These are phyloP conservation scores for Stenichneumon culpator DNA, from an alignment of 2,888 invertebrate genomes.

Conservation along the genomic window DNA sequence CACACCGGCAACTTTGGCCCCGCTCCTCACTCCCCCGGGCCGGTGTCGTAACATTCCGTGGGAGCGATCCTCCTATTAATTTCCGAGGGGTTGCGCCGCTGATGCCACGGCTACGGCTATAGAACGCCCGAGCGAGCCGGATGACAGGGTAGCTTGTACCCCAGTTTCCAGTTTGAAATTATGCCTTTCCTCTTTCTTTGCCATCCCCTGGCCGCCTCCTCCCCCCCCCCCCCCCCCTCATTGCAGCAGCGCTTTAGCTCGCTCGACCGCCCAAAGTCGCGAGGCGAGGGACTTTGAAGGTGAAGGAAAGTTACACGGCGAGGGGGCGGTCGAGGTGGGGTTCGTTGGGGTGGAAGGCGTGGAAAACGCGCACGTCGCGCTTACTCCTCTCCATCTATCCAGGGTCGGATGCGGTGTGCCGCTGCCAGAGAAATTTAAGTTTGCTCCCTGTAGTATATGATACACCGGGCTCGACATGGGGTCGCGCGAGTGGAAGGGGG, in stretches of 20 bases:
- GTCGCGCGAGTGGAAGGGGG: neutral
- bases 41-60: conserved; percentile 61
- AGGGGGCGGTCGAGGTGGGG: conserved; percentile 9
- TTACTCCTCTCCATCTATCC: conserved; percentile 23
- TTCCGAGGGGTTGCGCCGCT: conserved; percentile 58
- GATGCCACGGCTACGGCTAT: conserved; percentile 42
- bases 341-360: conserved; percentile 41
- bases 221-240: conserved; percentile 26
- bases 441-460: conserved; percentile 58
- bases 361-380: conserved; percentile 56
- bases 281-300: conserved; percentile 57
- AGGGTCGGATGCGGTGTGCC: conserved; percentile 42
- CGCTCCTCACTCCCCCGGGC: conserved; percentile 1
- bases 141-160: conserved; percentile 67
- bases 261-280: conserved; percentile 51
- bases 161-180: conserved; percentile 68
- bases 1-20: conserved; percentile 63
- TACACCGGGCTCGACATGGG: conserved; percentile 40
- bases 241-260: conserved; percentile 4
- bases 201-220: neutral
- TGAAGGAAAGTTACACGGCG: conserved; percentile 58
- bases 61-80: conserved; percentile 67
- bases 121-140: conserved; percentile 53
- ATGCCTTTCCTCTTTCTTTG: conserved; percentile 62
- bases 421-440: conserved; percentile 64